Conservation (phyloP, 2,113 vertebrate species). For the Corythaeola cristata region DNA sequence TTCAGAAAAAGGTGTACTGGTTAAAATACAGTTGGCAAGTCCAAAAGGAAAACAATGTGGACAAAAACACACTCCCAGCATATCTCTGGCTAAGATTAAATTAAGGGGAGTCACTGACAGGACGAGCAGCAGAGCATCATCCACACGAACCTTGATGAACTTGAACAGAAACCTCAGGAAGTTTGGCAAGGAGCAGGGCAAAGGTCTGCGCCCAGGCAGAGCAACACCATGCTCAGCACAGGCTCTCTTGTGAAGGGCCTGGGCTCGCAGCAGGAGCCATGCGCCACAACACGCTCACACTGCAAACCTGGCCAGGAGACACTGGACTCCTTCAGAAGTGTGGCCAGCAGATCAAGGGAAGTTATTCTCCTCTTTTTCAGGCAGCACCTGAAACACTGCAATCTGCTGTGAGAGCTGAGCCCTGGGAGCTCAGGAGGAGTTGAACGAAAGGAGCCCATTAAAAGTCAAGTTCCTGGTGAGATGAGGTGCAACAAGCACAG, state of each 20-base stretch:
- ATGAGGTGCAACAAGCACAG: neutral
- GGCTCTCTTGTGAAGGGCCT: neutral
- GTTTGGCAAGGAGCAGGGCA: neutral
- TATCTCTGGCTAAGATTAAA: neutral
- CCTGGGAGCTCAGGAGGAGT: neutral
- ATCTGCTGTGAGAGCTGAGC: neutral
- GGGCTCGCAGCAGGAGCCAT: neutral
- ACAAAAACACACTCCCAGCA: neutral
- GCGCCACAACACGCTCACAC: accelerated
- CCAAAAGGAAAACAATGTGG: neutral
- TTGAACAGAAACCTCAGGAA: neutral
- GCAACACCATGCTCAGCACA: neutral
- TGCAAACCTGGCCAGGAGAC: neutral
- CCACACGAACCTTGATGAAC: neutral
- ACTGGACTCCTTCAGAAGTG: neutral
- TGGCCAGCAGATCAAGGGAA: neutral
- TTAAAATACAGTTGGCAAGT: neutral
- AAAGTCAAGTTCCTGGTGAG: neutral
- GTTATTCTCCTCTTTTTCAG: neutral
- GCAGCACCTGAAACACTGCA: neutral
- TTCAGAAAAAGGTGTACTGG: neutral
- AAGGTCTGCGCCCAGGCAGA: neutral
- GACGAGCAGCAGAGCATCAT: neutral
- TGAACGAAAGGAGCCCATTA: neutral
- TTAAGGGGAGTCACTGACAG: neutral